Evolutionary conservation across 2,113 vertebrate species (phyloP), one percentile per base, ranked within the genome.

Genomic region (Halichoerus grypus): DNA sequence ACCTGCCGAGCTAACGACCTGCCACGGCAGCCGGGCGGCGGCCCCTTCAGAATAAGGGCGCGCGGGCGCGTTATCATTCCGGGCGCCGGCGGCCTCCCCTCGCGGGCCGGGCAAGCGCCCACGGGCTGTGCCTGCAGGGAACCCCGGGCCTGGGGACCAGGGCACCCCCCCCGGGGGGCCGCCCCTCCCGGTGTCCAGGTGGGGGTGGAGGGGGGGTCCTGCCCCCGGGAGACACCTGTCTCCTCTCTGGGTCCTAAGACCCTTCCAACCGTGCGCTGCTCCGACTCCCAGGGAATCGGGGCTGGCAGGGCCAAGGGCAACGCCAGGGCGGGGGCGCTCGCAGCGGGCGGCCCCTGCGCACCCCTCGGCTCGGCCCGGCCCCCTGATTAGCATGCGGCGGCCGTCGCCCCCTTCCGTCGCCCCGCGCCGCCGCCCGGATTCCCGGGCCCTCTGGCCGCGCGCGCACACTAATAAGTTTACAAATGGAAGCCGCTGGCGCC

Each of bases 1-100:
- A 92, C 98, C 98, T 97, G 98, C 93, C 98, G 96, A 82, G 97
- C 98, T 98, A 98, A 98, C 98, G 95, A 98, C 97, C 97, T 98
- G 97, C 96, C 94, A 89, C 97, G 81, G 91, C 95, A 91, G 96
- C 91, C 95, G 89, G 89, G 97, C 97, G 28, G 72, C 87, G 95
- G 95, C 88, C 97, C 97, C 97, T 95, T 28, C 49, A 74, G 91
- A 80, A 57, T 0, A 6, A 71, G 55, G 95, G 89, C 90, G 95
- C 83, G 69, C 88, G 96, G 51, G 69, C 59, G 39, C 13, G 96
- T 98, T 98, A 94, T 97, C 97, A 98, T 98, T 98, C 98, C 18
- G 57, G 82, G 95, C 97, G 97, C 96, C 93, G 22, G 18, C 57
- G 84, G 39, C 2, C 14, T 36, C 71, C n/a, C 89, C 76, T 31